Evolutionary conservation across 2,888 invertebrate species (phyloP).

Genomic region (Orthosia gothica): DNA sequence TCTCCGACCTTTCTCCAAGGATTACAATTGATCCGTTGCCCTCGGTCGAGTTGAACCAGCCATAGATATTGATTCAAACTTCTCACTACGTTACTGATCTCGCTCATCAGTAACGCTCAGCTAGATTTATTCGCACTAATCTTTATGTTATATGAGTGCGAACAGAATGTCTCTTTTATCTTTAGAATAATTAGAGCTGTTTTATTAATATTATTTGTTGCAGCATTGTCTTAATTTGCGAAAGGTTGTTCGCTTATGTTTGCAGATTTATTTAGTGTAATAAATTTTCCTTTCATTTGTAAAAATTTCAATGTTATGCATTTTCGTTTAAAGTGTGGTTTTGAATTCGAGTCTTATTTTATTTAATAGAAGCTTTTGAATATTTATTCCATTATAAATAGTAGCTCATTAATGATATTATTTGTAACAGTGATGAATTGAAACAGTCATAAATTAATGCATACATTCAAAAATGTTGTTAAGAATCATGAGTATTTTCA

Average conservation of each 20-base stretch:
- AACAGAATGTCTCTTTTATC: slow-evolving; percentile 37
- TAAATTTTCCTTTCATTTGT: background rate
- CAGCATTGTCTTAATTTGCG: background rate
- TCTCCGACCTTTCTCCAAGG: slow-evolving; percentile 28
- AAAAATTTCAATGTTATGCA: background rate
- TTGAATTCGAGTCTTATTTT: background rate
- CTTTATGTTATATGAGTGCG: slow-evolving; percentile 31
- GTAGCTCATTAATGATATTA: background rate
- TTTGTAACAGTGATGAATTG: background rate
- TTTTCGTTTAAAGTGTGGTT: background rate
- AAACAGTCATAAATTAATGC: background rate
- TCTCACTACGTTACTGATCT: slow-evolving; percentile 31
- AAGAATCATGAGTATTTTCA: no score
- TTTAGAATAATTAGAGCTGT: slow-evolving; percentile 30
- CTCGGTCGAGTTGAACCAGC: slow-evolving; percentile 28
- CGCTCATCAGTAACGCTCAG: slow-evolving; percentile 47
- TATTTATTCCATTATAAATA: background rate
- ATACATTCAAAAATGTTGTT: no score
- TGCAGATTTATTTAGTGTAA: background rate
- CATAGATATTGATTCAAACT: slow-evolving; percentile 54
- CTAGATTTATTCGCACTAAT: slow-evolving; percentile 61
- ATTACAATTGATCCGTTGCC: slow-evolving; percentile 45
- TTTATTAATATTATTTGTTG: slow-evolving; percentile 28
- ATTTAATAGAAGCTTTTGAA: background rate
- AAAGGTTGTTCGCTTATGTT: background rate